Conservation (phyloP, 2,888 invertebrate species). For the Anarsia innoxiella region DNA sequence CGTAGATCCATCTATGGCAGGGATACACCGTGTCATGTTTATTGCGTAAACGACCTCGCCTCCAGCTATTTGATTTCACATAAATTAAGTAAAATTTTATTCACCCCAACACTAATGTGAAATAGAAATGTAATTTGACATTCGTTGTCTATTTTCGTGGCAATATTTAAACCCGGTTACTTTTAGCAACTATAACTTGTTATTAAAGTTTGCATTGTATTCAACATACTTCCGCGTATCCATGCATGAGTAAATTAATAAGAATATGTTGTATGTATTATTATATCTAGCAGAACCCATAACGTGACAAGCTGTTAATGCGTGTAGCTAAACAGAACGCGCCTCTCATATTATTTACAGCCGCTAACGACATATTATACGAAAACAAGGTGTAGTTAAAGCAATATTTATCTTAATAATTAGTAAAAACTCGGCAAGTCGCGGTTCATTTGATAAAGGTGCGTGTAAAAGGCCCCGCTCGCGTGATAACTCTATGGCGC, state of each 20-base stretch:
- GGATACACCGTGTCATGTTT: constrained; percentile 51
- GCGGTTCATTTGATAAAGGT: constrained; percentile 63
- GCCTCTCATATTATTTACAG: constrained; percentile 39
- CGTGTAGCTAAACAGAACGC: constrained; percentile 11
- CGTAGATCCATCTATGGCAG: constrained; percentile 32
- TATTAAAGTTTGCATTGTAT: too few relatives aligned
- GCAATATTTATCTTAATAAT: constrained; percentile 73
- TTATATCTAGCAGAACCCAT: constrained; percentile 12
- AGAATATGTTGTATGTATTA: too few relatives aligned
- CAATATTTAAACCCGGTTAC: too few relatives aligned
- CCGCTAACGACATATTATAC: constrained; percentile 46
- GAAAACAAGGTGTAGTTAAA: constrained; percentile 62
- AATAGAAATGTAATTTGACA: background rate
- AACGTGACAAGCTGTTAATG: constrained; percentile 28
- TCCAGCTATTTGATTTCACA: constrained; percentile 56
- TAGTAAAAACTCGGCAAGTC: constrained; percentile 64
- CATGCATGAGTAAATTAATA: too few relatives aligned
- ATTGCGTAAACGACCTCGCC: constrained; percentile 56
- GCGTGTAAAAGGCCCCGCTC: constrained; percentile 53
- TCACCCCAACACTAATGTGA: constrained; percentile 10
- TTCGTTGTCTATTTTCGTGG: too few relatives aligned
- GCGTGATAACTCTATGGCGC: constrained; percentile 60
- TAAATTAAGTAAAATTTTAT: constrained; percentile 51
- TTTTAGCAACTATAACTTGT: too few relatives aligned
- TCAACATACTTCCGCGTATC: too few relatives aligned